phyloP scores from a whole-genome alignment of 2,113 vertebrate species.

The Nerophis ophidion region DNA sequence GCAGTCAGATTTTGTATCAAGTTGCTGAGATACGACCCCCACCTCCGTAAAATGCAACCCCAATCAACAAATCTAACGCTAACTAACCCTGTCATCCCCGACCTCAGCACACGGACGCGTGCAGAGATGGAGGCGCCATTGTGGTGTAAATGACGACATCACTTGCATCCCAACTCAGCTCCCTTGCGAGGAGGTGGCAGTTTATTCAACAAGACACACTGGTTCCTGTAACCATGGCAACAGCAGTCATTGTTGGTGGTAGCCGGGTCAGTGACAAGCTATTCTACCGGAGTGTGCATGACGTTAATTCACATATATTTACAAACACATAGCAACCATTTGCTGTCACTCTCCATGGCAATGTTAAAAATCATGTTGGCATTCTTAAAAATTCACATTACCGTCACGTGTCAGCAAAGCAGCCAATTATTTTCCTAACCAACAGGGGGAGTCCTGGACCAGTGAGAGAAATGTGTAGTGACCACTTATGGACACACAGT shows the following conservation, averaged over 20 bases:
- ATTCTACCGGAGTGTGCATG: conserved; percentile 23
- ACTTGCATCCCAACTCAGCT: conserved; percentile 31
- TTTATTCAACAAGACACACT: conserved; percentile 30
- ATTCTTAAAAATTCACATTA: not conserved
- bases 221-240: conserved; percentile 60
- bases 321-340: conserved; percentile 5
- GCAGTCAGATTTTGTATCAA: not conserved
- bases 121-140: not conserved
- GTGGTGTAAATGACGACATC: conserved; percentile 1
- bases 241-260: conserved; percentile 21
- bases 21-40: not conserved
- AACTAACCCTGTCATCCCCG: not conserved
- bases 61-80: no score
- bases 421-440: conserved; percentile 12
- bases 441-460: conserved; percentile 31
- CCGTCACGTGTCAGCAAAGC: not conserved
- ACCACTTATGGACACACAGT: conserved; percentile 30
- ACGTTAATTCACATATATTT: conserved; percentile 12
- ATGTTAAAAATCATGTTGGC: not conserved
- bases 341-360: conserved; percentile 9
- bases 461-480: conserved; percentile 26
- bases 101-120: not conserved
- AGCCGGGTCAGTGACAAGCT: not conserved
- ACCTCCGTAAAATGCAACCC: not conserved
- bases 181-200: conserved; percentile 17